Base-by-base conservation (phyloP, 2,113 vertebrate genomes). In the Onychostoma macrolepis region DNA sequence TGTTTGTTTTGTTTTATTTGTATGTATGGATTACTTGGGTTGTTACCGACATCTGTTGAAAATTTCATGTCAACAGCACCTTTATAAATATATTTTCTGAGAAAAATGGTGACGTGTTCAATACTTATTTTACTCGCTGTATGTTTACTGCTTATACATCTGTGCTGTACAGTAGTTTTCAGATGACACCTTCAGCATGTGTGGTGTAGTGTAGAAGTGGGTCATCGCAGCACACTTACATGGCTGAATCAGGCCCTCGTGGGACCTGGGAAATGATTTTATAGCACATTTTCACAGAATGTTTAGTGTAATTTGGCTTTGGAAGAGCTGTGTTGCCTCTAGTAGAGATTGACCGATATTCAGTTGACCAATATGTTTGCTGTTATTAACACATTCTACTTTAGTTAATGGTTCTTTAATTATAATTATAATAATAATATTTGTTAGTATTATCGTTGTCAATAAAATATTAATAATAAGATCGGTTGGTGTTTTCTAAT, bases 151-250 rank as follows among this genome's bases (percentile, higher is more conserved):
- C 17, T 33, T 36, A 36, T 74, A 72, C 17, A 38, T 26, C 21
- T 53, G 28, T 38, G 11, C 65, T 83, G 12, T 71, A 81, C 63
- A 13, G 13, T 86, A 71, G 63, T 36, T 79, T 75, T 50, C 58
- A 56, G 11, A 43, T 76, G n/a, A 53, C 61, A 77, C n/a, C 15
- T 65, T 58, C 38, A 33, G 63, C 50, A 80, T 69, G 75, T 86
- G 38, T 76, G 17, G 33, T 63, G 81, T n/a, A 50, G 41, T 74
- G 77, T 71, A 87, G 77, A 88, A 88, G 84, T 81, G 83, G 85
- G 85, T 86, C 83, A 88, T 24, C 43, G 79, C 83, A 79, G 78
- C 61, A 26, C 77, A 85, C 61, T 89, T 21, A 87, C 76, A 75
- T 33, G 33, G 43, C 50, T 56, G 63, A 69, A 86, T 83, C 63